Evolutionary conservation across 2,888 invertebrate species (phyloP), one percentile per base, ranked within the genome.

Genomic region (Hybos culiciformis): DNA sequence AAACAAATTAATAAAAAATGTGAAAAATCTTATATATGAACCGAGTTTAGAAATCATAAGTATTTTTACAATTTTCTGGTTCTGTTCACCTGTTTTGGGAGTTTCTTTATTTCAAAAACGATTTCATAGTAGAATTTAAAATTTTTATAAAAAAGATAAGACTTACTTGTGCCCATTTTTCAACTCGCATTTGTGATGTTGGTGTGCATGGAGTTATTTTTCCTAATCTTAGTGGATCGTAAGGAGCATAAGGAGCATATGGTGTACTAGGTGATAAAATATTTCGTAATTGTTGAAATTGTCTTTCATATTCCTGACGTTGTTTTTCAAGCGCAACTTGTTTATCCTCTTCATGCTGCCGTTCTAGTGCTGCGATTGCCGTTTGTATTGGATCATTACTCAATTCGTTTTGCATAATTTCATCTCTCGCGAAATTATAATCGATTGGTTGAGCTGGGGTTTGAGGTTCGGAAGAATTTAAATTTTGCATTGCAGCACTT

Each of bases 241-340:
- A 87, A 12, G 81, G 77, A 9, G 81, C 74, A 57, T 88, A 88
- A 0, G 90, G 90, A 4, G 88, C 81, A 58, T 88, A 86, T 0
- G 91, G 91, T 11, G 93, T 92, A 9, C 90, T 86, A 2, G 94
- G 94, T 6, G 93, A 93, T 50, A 90, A 67, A 59, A 91, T 92
- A 59, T 83, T 91, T 46, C 91, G 74, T 38, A 96, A 69, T 59
- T 91, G 88, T 63, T 92, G 93, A 64, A 97, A 91, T 66, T 97
- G 96, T 17, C 90, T 73, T 65, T 97, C 96, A 61, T 97, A 96
- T 68, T 96, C 94, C 55, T 88, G 87, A 42, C 94, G 72, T 66
- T 97, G 97, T 61, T 92, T 90, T 59, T 96, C 94, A 46, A 97
- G 68, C 0, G 97, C 97, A 57, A 92, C 93, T 73, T 90, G 87